Conservation (phyloP, 1,140 invertebrate species). For the Sarcophaga peregrina region DNA sequence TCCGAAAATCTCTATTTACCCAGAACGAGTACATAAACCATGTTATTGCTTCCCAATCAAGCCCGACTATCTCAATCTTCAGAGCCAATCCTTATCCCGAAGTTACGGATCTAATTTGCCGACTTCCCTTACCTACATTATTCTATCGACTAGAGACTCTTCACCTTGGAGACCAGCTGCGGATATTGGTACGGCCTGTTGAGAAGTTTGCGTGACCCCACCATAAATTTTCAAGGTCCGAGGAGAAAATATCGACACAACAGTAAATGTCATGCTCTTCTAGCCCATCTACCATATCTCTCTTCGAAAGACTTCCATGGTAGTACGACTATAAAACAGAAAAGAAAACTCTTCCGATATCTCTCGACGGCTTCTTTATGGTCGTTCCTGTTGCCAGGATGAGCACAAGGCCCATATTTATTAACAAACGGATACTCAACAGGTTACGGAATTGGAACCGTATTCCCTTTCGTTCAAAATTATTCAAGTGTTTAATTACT, state of each 20-base stretch:
- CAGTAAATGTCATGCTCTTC: slow-evolving; percentile 50
- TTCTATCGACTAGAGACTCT: slow-evolving; percentile 89
- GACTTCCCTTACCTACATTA: slow-evolving; percentile 90
- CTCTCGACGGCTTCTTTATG: too few species aligned
- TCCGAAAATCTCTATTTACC: slow-evolving; percentile 69
- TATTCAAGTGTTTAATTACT: too few species aligned
- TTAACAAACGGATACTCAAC: too few species aligned
- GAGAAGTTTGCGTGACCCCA: neutral
- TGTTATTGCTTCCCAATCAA: slow-evolving; percentile 46
- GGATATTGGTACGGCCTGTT: slow-evolving; percentile 59
- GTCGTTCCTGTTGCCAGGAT: too few species aligned
- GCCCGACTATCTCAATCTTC: slow-evolving; percentile 67
- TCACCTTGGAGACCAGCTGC: slow-evolving; percentile 87
- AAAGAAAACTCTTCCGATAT: too few species aligned
- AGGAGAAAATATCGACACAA: slow-evolving; percentile 52
- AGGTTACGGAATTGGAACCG: too few species aligned
- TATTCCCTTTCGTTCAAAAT: too few species aligned
- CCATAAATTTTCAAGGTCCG: neutral
- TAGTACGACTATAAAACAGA: too few species aligned
- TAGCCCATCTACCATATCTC: neutral
- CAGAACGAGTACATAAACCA: slow-evolving; percentile 57
- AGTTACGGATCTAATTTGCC: slow-evolving; percentile 85
- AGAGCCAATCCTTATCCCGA: slow-evolving; percentile 79
- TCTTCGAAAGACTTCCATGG: too few species aligned
- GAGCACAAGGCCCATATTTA: too few species aligned